Evolutionary conservation across 2,888 invertebrate genomes (phyloP).

Genomic region (Oeneis ivallda): DNA sequence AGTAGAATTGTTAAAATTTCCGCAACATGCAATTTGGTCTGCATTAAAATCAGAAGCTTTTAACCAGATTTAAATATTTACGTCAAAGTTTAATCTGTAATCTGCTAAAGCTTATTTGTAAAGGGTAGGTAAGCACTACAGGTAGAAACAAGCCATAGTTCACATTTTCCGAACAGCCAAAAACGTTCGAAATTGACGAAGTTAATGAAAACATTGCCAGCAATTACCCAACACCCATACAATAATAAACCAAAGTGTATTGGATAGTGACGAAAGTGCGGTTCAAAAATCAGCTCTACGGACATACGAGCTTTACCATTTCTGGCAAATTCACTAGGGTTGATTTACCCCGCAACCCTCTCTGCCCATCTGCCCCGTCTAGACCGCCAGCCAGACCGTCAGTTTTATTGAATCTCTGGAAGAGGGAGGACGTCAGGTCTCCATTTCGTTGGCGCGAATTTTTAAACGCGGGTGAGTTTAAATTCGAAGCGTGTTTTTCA

Average conservation of each 20-base stretch:
- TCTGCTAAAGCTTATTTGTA: neutral
- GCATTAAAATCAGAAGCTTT: too few relatives aligned
- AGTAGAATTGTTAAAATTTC: neutral
- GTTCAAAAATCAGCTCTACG: constrained; percentile 54
- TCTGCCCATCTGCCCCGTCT: constrained; percentile 59
- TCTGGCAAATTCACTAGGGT: constrained; percentile 65
- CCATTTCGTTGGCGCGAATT: constrained; percentile 60
- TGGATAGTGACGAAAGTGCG: constrained; percentile 32
- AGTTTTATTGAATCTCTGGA: constrained; percentile 59
- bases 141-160: neutral
- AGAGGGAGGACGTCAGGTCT: constrained; percentile 51
- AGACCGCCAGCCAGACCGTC: constrained; percentile 61
- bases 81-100: neutral
- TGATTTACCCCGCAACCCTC: constrained; percentile 54
- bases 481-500: constrained; percentile 7
- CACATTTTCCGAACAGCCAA: constrained; percentile 24
- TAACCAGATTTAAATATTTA: too few relatives aligned
- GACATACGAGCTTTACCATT: constrained; percentile 60
- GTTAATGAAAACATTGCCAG: constrained; percentile 36
- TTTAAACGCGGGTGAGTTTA: constrained; percentile 48
- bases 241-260: constrained; percentile 26
- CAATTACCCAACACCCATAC: constrained; percentile 31
- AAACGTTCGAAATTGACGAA: constrained; percentile 28
- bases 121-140: constrained; percentile 2
- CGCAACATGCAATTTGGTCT: too few relatives aligned